These are phyloP conservation scores for Agrotis segetum DNA, from an alignment of 2,888 invertebrate genomes.

Conservation along the genomic window DNA sequence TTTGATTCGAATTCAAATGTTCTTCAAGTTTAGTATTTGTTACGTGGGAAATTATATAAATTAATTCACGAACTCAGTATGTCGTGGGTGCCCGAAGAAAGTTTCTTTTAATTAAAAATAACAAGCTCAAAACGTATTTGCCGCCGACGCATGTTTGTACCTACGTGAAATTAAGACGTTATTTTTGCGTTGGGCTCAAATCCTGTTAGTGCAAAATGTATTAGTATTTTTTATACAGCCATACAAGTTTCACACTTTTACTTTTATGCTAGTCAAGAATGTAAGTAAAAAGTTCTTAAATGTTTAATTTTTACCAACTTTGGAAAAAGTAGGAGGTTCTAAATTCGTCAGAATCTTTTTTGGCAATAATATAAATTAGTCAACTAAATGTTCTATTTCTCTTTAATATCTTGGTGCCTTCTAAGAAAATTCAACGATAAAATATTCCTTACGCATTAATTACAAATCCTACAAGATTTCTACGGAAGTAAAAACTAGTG, in stretches of 20 bases:
- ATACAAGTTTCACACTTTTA: neutral
- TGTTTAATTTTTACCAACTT: neutral
- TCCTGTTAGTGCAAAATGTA: slow-evolving; percentile 36
- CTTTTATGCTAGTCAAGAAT: neutral
- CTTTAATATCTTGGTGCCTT: neutral
- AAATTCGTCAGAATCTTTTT: neutral
- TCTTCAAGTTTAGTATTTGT: slow-evolving; percentile 36
- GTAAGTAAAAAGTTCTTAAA: neutral
- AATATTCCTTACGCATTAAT: neutral
- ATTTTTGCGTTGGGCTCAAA: slow-evolving; percentile 27
- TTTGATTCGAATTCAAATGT: slow-evolving; percentile 38
- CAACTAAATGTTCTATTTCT: neutral
- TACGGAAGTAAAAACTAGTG: neutral
- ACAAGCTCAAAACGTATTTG: slow-evolving; percentile 49
- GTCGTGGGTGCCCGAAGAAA: slow-evolving; percentile 36
- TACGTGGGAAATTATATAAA: slow-evolving; percentile 42
- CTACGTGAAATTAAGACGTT: slow-evolving; percentile 48
- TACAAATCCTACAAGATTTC: neutral
- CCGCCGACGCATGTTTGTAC: slow-evolving; percentile 29
- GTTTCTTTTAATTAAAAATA: slow-evolving; percentile 65
- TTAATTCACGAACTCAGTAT: slow-evolving; percentile 39
- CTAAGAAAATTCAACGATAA: neutral
- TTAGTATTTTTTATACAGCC: slow-evolving; percentile 22
- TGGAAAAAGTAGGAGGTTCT: too few species aligned
- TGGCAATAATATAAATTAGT: neutral